Evolutionary conservation across 2,113 vertebrate genomes (phyloP).

Genomic region (Lepisosteus oculatus): DNA sequence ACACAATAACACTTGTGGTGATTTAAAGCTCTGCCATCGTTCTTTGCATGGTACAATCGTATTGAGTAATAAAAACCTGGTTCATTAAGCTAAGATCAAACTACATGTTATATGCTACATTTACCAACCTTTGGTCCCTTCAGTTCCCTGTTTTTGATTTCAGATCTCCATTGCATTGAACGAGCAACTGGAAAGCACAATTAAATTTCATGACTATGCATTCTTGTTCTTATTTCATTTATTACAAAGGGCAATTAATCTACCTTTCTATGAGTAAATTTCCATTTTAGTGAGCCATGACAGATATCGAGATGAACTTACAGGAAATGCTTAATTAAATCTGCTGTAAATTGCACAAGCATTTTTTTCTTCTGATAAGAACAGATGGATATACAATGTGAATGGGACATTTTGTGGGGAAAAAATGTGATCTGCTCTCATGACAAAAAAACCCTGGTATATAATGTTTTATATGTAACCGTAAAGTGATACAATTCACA

Average conservation of each 20-base stretch:
- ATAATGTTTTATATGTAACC: too few species aligned
- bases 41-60: constrained; percentile 72
- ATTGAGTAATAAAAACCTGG: constrained; percentile 80
- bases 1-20: background rate
- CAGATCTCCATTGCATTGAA: constrained; percentile 66
- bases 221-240: constrained; percentile 79
- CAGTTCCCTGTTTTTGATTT: constrained; percentile 49
- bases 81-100: constrained; percentile 84
- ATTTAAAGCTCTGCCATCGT: constrained; percentile 52
- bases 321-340: constrained; percentile 81
- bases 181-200: constrained; percentile 76
- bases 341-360: constrained; percentile 66
- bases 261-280: constrained; percentile 66
- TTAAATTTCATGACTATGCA: constrained; percentile 83
- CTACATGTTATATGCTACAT: constrained; percentile 76
- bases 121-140: constrained; percentile 74
- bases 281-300: constrained; percentile 75
- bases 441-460: background rate
- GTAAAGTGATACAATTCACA: too few species aligned
- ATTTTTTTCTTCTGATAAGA: constrained; percentile 46
- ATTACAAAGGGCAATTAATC: constrained; percentile 85
- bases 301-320: constrained; percentile 74
- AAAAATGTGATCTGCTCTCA: background rate
- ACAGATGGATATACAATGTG: constrained; percentile 49
- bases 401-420: constrained; percentile 26